phyloP scores from a whole-genome alignment of 1,140 invertebrate species.

The Apis cerana region DNA sequence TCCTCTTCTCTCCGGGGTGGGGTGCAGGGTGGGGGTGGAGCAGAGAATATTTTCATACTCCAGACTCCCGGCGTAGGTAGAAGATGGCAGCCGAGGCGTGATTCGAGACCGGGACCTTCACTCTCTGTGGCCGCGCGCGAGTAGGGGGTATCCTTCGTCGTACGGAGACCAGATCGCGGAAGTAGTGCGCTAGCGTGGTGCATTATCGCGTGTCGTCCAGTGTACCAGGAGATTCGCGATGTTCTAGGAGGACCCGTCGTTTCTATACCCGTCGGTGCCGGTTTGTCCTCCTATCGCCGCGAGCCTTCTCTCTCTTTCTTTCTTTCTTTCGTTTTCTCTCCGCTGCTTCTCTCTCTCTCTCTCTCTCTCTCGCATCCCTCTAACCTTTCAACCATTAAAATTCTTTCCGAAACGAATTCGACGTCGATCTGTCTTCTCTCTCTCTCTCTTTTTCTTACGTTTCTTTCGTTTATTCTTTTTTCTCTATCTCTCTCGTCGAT shows the following conservation, averaged over 20 bases:
- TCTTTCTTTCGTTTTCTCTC: background rate
- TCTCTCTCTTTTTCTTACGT: background rate
- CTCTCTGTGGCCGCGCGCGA: constrained; percentile 62
- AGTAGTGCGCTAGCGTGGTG: constrained; percentile 59
- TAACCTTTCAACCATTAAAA: too few species aligned
- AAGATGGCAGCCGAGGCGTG: constrained; percentile 79
- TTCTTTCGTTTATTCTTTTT: background rate
- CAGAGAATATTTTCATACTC: constrained; percentile 79
- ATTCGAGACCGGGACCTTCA: constrained; percentile 72
- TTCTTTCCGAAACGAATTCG: too few species aligned
- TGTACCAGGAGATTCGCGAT: constrained; percentile 45
- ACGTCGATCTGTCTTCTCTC: background rate
- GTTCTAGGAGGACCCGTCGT: constrained; percentile 46
- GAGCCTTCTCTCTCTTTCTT: background rate
- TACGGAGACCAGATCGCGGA: constrained; percentile 36
- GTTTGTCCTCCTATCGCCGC: constrained; percentile 44
- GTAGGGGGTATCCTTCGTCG: constrained; percentile 57
- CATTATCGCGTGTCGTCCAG: constrained; percentile 53
- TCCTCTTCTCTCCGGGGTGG: background rate
- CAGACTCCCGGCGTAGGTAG: constrained; percentile 78
- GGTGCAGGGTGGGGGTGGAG: constrained; percentile 51
- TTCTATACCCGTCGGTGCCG: constrained; percentile 35
- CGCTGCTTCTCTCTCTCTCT: constrained; percentile 3
- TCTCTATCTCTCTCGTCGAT: background rate
- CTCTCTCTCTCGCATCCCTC: background rate